Percentiles rank a stretch among this genome's conserved stretches.
These are phyloP conservation scores for Eriosoma lanigerum DNA, from an alignment of 1,140 invertebrate genomes.

Conservation along the genomic window DNA sequence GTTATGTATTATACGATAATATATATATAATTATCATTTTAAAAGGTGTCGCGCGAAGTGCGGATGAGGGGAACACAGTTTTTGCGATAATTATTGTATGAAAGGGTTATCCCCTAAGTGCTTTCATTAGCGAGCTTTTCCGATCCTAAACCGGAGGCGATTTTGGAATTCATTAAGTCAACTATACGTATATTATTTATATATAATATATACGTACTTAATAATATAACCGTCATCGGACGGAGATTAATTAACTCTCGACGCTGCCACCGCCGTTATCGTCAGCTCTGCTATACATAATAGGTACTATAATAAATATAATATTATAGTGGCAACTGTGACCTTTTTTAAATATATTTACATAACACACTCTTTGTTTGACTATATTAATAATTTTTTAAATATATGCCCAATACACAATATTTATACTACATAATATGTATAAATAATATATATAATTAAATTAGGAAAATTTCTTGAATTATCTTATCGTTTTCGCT, in stretches of 20 bases:
- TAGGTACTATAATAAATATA: too few relatives aligned
- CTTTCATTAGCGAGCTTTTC: slow-evolving; percentile 50
- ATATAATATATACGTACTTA: neutral
- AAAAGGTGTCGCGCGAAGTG: slow-evolving; percentile 31
- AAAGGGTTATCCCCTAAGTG: slow-evolving; percentile 50
- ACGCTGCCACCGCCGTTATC: neutral
- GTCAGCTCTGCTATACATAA: too few relatives aligned
- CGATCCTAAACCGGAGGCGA: slow-evolving; percentile 45
- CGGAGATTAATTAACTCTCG: slow-evolving; percentile 45
- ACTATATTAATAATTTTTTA: too few relatives aligned
- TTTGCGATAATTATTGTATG: slow-evolving; percentile 36
- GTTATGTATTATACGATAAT: slow-evolving; percentile 27
- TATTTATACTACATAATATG: too few relatives aligned
- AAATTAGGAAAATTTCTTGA: too few relatives aligned
- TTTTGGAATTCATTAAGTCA: slow-evolving; percentile 51
- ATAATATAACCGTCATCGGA: slow-evolving; percentile 41
- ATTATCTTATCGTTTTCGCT: too few relatives aligned
- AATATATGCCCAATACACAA: too few relatives aligned
- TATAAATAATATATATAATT: too few relatives aligned
- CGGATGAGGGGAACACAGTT: neutral
- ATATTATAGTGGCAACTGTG: too few relatives aligned
- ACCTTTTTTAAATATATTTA: too few relatives aligned
- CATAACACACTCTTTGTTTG: too few relatives aligned
- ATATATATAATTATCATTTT: slow-evolving; percentile 22
- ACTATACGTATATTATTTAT: neutral